Evolutionary conservation across 2,113 vertebrate species (phyloP), one percentile per base, ranked within the genome.

Genomic region (Trochalopteron elliotii): DNA sequence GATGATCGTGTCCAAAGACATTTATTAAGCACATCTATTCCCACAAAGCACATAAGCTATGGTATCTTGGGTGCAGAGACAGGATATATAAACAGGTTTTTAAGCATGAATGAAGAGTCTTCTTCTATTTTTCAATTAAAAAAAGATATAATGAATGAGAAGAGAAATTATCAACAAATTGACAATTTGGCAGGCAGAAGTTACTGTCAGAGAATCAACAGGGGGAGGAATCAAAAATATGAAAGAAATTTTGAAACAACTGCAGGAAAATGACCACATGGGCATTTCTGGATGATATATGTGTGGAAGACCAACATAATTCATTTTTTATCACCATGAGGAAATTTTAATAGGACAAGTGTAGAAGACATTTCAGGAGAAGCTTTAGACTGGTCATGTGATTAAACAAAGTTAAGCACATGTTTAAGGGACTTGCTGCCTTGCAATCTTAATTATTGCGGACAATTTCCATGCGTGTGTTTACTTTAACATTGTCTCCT

Each of bases 401-500:
- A 68, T 56, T 88, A 86, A 79, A 77, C 19, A 55, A 92, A 92
- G 15, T 87, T 87, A 91, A 71, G 72, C 35, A 68, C 0, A 0
- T 33, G 31, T 71, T 91, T 92, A 94, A 92, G 61, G 61, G 72
- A 81, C 56, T 78, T 83, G 52, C 31, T 93, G 64, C 44, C 49
- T 87, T 78, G 88, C 76, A 76, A 88, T 91, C 87, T 93, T 91
- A 90, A 95, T 72, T 35, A 90, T 70, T 83, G 71, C 0, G 20
- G 72, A 55, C 89, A 91, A 47, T 35, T 83, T 94, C 72, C 37
- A 21, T 89, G 59, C 50, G 85, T 81, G 57, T 39, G n/a, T 86
- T 94, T 94, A 91, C 68, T 94, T 86, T 82, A 82, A 90, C 57
- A 56, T 64, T 74, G 60, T 90, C 74, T 95, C 96, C 84, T 90